Evolutionary conservation across 1,140 invertebrate genomes (phyloP).

Genomic region (Papilio xuthus): DNA sequence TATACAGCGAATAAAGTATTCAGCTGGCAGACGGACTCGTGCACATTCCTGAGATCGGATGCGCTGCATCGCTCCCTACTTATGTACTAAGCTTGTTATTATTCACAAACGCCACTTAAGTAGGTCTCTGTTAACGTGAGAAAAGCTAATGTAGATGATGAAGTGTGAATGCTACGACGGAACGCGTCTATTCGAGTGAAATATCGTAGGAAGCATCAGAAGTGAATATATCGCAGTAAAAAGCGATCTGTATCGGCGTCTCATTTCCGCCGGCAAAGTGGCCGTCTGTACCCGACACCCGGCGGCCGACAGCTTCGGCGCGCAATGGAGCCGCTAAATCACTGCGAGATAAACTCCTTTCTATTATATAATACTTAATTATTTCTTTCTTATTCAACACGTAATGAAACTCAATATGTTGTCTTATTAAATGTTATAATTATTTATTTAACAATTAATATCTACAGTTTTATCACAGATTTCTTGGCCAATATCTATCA

Average conservation of each 20-base stretch:
- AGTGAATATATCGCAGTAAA: not conserved
- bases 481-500: too few relatives aligned
- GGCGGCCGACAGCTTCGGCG: not conserved
- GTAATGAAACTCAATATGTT: too few relatives aligned
- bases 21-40: not conserved
- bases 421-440: too few relatives aligned
- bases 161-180: not conserved
- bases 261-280: constrained; percentile 8
- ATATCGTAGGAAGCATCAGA: not conserved
- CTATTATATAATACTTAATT: not conserved
- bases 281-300: not conserved
- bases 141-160: not conserved
- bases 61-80: not conserved
- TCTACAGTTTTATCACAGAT: too few relatives aligned
- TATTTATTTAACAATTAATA: too few relatives aligned
- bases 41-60: not conserved
- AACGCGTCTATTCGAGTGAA: not conserved
- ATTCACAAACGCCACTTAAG: not conserved
- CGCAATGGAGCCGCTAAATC: not conserved
- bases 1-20: not conserved
- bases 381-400: not conserved
- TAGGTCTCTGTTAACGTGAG: not conserved
- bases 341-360: not conserved
- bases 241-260: constrained; percentile 5
- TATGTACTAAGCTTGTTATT: not conserved